These are phyloP conservation scores for Clarias macrocephalus DNA, from an alignment of 2,113 vertebrate species.

Conservation along the genomic window DNA sequence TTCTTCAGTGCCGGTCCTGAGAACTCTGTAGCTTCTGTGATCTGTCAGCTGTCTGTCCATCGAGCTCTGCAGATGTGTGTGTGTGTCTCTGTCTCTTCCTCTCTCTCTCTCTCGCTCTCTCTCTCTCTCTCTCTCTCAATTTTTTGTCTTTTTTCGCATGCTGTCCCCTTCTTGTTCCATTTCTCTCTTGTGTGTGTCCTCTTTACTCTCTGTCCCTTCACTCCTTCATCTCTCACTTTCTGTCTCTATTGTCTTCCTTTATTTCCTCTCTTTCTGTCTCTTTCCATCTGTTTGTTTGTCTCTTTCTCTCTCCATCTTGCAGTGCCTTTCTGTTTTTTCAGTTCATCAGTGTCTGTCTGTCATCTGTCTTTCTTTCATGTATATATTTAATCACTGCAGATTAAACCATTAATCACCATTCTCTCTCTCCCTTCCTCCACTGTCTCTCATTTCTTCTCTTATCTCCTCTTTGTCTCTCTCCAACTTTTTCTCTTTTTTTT, in stretches of 20 bases:
- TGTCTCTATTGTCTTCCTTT: background rate
- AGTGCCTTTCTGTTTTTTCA: no score
- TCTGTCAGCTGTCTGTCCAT: background rate
- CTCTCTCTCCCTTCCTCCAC: rapidly evolving
- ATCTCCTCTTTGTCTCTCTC: rapidly evolving
- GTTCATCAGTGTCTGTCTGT: background rate
- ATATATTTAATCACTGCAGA: background rate
- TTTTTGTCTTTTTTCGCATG: no score
- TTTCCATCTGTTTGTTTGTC: no score
- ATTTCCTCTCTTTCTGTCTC: background rate
- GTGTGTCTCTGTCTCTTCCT: background rate
- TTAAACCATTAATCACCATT: no score
- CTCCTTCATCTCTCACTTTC: background rate
- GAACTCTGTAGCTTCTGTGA: background rate
- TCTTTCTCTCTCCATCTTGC: background rate
- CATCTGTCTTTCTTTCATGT: background rate
- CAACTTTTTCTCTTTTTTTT: rapidly evolving
- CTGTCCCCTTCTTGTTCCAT: background rate
- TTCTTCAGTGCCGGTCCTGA: background rate
- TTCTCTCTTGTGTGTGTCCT: no score
- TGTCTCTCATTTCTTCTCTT: background rate
- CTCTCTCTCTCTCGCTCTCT: no score
- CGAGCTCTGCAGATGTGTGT: background rate
- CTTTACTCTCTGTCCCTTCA: background rate
- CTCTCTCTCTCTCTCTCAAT: background rate